Evolutionary conservation across 2,113 vertebrate genomes (phyloP).

Genomic region (Paratilapia polleni): DNA sequence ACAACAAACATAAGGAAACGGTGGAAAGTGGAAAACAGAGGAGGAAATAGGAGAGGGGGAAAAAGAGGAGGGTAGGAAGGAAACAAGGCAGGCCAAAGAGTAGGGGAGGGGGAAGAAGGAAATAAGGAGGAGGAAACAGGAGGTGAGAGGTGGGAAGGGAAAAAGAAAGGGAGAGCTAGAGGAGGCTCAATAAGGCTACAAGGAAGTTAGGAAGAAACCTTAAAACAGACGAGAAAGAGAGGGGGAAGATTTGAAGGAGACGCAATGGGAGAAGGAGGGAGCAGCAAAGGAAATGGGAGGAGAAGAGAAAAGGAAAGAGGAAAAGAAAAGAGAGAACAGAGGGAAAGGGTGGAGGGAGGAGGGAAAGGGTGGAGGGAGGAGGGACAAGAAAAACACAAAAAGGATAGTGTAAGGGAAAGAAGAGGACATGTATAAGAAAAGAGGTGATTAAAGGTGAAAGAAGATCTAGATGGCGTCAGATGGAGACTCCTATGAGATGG

Average conservation of each 20-base stretch:
- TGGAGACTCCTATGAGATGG: not conserved
- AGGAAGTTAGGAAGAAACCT: not conserved
- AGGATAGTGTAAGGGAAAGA: not conserved
- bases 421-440: not conserved
- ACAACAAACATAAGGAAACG: not conserved
- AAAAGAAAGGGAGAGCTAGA: not conserved
- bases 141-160: conserved; percentile 50
- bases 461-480: not conserved
- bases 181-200: not conserved
- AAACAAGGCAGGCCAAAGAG: not conserved
- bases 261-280: not conserved
- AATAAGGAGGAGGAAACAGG: not conserved
- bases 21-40: not conserved
- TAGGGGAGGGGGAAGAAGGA: not conserved
- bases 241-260: not conserved
- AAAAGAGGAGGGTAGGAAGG: not conserved
- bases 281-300: not conserved
- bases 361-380: not conserved
- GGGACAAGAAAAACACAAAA: not conserved
- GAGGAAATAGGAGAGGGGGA: not conserved
- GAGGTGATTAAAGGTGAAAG: not conserved
- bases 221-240: not conserved
- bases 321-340: no score
- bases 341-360: no score
- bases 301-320: no score